These are phyloP conservation scores for Cistogaster globosa DNA, from an alignment of 2,888 invertebrate species.

Conservation along the genomic window DNA sequence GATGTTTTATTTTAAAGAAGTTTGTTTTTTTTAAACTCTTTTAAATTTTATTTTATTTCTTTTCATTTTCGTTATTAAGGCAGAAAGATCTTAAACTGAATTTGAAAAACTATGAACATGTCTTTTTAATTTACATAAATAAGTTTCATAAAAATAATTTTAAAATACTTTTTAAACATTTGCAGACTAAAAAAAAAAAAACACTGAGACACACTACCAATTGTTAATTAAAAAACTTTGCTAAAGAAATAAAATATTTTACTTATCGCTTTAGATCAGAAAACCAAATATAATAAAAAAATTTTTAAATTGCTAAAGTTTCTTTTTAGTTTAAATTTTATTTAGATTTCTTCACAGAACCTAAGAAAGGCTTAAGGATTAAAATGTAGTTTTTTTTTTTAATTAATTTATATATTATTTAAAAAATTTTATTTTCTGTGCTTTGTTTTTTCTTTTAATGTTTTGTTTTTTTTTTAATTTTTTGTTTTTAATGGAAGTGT, in stretches of 20 bases:
- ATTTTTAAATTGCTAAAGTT: background rate
- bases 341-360: slow-evolving; percentile 71
- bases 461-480: slow-evolving; percentile 20
- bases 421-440: slow-evolving; percentile 61
- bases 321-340: slow-evolving; percentile 64
- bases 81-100: no score
- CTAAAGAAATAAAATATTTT: background rate
- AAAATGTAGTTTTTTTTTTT: slow-evolving; percentile 61
- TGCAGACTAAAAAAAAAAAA: no score
- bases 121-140: no score
- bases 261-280: background rate
- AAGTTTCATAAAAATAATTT: no score
- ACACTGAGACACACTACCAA: no score
- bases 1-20: no score
- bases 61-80: no score
- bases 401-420: slow-evolving; percentile 56
- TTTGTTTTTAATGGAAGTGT: slow-evolving; percentile 48
- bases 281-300: background rate
- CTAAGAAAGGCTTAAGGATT: slow-evolving; percentile 71
- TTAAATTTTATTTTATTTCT: no score
- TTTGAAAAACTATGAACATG: no score
- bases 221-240: no score
- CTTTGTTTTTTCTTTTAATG: slow-evolving; percentile 55
- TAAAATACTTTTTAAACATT: no score
- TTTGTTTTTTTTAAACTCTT: no score